These are phyloP conservation scores for Labeo rohita DNA, from an alignment of 2,113 vertebrate species.

Conservation along the genomic window DNA sequence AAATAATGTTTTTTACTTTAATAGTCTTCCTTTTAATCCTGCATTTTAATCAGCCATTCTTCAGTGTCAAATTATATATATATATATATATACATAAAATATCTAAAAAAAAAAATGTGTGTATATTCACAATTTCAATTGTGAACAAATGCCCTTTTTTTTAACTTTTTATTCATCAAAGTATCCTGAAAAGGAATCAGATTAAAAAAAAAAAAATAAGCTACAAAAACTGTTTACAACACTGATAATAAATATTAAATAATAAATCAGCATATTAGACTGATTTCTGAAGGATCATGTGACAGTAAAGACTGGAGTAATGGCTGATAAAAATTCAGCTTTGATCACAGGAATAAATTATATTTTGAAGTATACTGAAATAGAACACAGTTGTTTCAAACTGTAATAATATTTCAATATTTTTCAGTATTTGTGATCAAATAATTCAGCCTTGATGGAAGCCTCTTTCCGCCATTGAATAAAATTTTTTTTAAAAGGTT, in stretches of 20 bases:
- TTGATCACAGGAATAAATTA: not conserved
- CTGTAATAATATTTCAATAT: not conserved
- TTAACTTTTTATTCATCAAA: not conserved
- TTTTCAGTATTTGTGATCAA: not conserved
- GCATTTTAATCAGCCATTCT: too few species aligned
- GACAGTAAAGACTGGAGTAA: not conserved
- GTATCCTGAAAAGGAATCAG: not conserved
- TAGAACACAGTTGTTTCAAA: not conserved
- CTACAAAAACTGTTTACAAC: not conserved
- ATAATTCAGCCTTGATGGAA: not conserved
- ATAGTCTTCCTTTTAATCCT: too few species aligned
- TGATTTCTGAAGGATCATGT: not conserved
- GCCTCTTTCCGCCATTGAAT: too few species aligned
- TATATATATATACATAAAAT: too few species aligned
- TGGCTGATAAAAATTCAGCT: not conserved
- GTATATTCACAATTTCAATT: too few species aligned
- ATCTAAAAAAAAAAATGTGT: too few species aligned
- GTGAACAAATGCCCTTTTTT: not conserved
- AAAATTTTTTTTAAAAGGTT: too few species aligned
- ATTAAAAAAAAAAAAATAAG: not conserved
- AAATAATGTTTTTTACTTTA: too few species aligned
- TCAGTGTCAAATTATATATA: too few species aligned
- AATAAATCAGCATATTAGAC: not conserved
- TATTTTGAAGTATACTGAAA: not conserved
- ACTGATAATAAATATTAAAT: too few species aligned